Percentiles rank a stretch among this genome's conserved stretches.
Evolutionary conservation across 2,888 invertebrate species (phyloP).

Genomic region (Standfussiana lucernea): DNA sequence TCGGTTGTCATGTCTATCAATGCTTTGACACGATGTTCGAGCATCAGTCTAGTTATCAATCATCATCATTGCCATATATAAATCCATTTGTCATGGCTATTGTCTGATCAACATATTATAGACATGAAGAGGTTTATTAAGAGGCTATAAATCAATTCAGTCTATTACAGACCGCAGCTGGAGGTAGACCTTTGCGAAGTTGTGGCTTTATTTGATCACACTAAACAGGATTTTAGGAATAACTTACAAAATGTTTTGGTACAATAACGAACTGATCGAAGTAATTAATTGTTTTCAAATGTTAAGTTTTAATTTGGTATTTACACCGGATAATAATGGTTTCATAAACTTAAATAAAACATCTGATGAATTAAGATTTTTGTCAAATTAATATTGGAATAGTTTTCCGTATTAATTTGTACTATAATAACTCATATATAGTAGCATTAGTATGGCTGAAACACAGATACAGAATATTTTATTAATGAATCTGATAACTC

Average conservation of each 20-base stretch:
- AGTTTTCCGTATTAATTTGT: background rate
- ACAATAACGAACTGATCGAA: conserved; percentile 1
- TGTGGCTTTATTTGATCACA: background rate
- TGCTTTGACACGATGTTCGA: conserved; percentile 35
- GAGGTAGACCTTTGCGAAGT: background rate
- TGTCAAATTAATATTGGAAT: conserved; percentile 1
- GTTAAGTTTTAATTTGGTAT: background rate
- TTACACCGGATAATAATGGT: background rate
- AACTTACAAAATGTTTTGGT: conserved; percentile 13
- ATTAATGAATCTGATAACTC: background rate
- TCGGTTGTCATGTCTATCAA: conserved; percentile 47
- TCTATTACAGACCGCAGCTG: background rate
- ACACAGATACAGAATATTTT: conserved; percentile 1
- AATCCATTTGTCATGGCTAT: conserved; percentile 59
- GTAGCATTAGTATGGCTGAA: background rate
- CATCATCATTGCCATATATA: conserved; percentile 43
- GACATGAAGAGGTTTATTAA: conserved; percentile 31
- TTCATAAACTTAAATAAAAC: background rate
- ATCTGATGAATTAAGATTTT: background rate
- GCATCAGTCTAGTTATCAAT: conserved; percentile 49
- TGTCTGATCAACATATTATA: conserved; percentile 39
- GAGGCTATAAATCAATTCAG: conserved; percentile 36
- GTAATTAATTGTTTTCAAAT: conserved; percentile 14
- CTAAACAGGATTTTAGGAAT: background rate
- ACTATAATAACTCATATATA: background rate